Conservation (phyloP, 2,888 invertebrate genomes). For the Zhengitettix transpicula region DNA sequence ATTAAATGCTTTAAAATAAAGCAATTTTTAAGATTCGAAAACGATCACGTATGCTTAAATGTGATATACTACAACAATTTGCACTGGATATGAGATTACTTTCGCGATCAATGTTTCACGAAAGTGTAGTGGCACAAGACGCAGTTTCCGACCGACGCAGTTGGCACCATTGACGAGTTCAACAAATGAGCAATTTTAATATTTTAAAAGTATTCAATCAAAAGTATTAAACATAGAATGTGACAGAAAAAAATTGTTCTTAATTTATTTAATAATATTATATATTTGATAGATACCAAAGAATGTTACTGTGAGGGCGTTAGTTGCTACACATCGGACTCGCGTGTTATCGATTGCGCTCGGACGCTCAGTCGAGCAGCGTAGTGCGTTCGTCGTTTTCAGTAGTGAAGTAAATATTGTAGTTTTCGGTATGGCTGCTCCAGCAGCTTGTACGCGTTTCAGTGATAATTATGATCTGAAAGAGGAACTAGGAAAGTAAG, state of each 20-base stretch:
- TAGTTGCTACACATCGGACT: neutral
- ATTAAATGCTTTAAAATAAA: too few species aligned
- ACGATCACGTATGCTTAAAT: neutral
- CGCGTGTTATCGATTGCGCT: conserved; percentile 13
- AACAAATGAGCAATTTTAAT: too few species aligned
- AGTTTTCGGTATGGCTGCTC: conserved; percentile 60
- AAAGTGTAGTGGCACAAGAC: neutral
- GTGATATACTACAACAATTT: neutral
- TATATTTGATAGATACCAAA: neutral
- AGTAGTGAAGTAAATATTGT: conserved; percentile 19
- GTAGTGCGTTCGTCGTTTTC: conserved; percentile 16
- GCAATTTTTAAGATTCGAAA: too few species aligned
- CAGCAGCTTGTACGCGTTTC: conserved; percentile 88
- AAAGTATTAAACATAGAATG: too few species aligned
- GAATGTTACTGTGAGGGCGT: neutral
- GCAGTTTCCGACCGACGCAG: neutral
- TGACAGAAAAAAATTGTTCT: neutral
- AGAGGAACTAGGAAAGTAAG: conserved; percentile 98
- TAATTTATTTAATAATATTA: neutral
- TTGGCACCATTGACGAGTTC: too few species aligned
- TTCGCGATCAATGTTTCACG: neutral
- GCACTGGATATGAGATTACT: neutral
- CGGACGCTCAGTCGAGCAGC: conserved; percentile 17
- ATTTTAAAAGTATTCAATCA: too few species aligned
- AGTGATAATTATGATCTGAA: conserved; percentile 99